Evolutionary conservation across 2,797 vertebrate genomes (phyloP), one percentile per base, ranked within the genome.

Genomic region (Psittacula derbiana): DNA sequence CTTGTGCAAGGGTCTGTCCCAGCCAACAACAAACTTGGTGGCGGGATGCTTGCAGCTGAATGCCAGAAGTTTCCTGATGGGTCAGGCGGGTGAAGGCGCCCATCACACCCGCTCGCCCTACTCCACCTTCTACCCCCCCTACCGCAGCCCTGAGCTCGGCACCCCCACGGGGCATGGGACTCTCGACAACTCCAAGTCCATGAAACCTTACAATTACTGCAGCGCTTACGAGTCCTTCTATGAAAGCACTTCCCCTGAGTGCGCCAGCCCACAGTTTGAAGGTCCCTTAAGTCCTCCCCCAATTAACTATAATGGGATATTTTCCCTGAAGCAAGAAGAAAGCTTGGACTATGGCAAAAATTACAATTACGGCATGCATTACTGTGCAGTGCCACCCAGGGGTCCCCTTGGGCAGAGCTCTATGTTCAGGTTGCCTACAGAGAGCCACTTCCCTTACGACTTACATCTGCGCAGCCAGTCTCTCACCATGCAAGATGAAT

Each of bases 271-370:
- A 86, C 99, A 99, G 96, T 99, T 99, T 93, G 99, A 99, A 97
- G 98, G 99, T 97, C 99, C 99, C 98, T 98, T 99, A 97, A 99
- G 99, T 96, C 99, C 99, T 92, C 99, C 99, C 62, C 98, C 99
- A 89, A 99, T 99, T 98, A 99, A 99, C 98, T 99, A 99, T 97
- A 99, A 99, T 98, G 99, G 99, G 97, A 99, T 99, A 98, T 99
- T 99, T 98, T 99, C 99, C 97, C 98, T 99, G 92, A 99, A 99
- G 98, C 99, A 99, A 97, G 99, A 99, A 96, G 99, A 99, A 91
- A 98, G 98, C 96, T 98, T 98, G 96, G 99, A 99, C 97, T 99
- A 99, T 97, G 98, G 98, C 95, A 99, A 99, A 98, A 98, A 98
- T 98, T 98, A 99, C 97, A 99, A 99, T 98, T 99, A 99, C 12